phyloP scores from a whole-genome alignment of 2,888 invertebrate species.

The Salticus scenicus region DNA sequence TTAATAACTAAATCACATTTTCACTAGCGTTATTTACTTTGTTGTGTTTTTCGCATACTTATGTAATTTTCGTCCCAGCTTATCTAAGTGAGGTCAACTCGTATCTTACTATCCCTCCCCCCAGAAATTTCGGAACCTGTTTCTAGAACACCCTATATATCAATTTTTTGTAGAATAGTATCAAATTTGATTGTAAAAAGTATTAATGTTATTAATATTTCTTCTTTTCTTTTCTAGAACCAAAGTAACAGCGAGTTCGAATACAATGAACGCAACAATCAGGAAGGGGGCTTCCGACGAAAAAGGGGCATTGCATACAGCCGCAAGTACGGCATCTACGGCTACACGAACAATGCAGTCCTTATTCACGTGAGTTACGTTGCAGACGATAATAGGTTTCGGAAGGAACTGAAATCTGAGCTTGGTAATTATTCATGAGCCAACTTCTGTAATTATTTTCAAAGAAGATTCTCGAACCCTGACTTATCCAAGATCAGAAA shows the following conservation, averaged over 20 bases:
- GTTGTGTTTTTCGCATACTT: no score
- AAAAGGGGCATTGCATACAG: constrained; percentile 68
- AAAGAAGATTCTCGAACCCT: constrained; percentile 65
- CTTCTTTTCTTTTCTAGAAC: constrained; percentile 42
- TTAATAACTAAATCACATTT: no score
- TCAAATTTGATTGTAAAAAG: no score
- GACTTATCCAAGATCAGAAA: constrained; percentile 62
- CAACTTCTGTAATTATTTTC: constrained; percentile 64
- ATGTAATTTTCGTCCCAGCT: no score
- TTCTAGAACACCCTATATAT: no score
- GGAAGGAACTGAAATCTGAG: constrained; percentile 67
- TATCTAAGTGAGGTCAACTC: no score
- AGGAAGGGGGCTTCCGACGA: constrained; percentile 69
- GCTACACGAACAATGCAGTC: constrained; percentile 70
- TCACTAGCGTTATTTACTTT: no score
- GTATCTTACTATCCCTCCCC: no score
- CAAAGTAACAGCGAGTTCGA: constrained; percentile 70
- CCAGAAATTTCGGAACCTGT: no score
- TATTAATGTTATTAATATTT: no score
- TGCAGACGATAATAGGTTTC: constrained; percentile 70
- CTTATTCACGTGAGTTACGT: constrained; percentile 71
- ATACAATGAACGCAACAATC: constrained; percentile 71
- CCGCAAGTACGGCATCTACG: constrained; percentile 65
- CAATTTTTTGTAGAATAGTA: no score
- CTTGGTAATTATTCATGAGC: constrained; percentile 53